These are phyloP conservation scores for Berghia stephanieae DNA, from an alignment of 1,140 invertebrate species.

Conservation along the genomic window DNA sequence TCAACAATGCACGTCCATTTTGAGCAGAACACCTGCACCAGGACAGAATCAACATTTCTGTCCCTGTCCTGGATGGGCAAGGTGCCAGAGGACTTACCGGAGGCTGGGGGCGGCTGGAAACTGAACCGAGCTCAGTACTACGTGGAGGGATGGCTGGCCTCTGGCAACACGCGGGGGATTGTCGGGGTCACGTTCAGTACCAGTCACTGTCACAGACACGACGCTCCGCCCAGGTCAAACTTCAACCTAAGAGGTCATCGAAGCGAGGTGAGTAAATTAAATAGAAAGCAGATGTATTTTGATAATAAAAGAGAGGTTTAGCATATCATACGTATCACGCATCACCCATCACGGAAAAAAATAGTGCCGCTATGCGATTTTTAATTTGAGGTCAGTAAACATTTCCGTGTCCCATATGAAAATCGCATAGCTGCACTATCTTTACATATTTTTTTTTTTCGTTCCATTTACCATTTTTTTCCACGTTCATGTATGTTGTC, in stretches of 20 bases:
- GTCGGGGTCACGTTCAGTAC: conserved; percentile 97
- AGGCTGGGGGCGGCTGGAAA: conserved; percentile 73
- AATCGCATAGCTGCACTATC: too few species aligned
- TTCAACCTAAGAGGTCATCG: conserved; percentile 97
- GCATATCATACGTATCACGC: too few species aligned
- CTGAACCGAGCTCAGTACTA: conserved; percentile 94
- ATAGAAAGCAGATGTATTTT: too few species aligned
- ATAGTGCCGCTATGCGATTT: too few species aligned
- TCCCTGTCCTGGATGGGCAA: conserved; percentile 98
- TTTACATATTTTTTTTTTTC: too few species aligned
- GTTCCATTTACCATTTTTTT: too few species aligned
- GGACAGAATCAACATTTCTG: conserved; percentile 93
- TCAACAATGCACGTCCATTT: conserved; percentile 74
- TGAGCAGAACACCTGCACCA: conserved; percentile 89
- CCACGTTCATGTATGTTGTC: too few species aligned
- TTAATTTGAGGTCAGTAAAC: too few species aligned
- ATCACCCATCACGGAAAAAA: too few species aligned
- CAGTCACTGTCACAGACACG: conserved; percentile 75
- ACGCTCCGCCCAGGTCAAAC: conserved; percentile 80
- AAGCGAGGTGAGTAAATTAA: conserved; percentile 81
- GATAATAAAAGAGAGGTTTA: too few species aligned
- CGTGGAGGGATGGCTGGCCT: conserved; percentile 97
- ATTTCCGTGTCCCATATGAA: too few species aligned
- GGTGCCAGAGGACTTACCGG: conserved; percentile 87
- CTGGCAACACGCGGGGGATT: conserved; percentile 91